Percentiles rank a stretch among this genome's conserved stretches.
These are phyloP conservation scores for Eilema depressum DNA, from an alignment of 2,888 invertebrate genomes.

Conservation along the genomic window DNA sequence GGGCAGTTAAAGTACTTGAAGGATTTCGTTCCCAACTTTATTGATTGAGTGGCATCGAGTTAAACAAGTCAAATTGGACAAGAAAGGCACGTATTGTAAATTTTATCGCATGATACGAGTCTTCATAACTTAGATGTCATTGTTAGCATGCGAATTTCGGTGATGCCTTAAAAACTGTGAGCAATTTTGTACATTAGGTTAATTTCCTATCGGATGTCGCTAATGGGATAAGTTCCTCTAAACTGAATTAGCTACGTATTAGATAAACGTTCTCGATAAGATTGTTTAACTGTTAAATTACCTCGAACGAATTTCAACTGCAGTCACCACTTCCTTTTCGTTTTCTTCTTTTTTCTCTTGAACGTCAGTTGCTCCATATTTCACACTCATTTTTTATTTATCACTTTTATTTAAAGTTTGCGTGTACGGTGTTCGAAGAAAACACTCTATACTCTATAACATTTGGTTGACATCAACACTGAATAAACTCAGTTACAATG, in stretches of 20 bases:
- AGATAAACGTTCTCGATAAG: slow-evolving; percentile 48
- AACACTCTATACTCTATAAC: slow-evolving; percentile 35
- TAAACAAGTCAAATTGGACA: slow-evolving; percentile 41
- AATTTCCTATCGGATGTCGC: slow-evolving; percentile 55
- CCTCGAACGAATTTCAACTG: slow-evolving; percentile 69
- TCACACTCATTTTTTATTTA: slow-evolving; percentile 67
- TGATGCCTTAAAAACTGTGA: slow-evolving; percentile 12
- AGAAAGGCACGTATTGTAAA: slow-evolving; percentile 29
- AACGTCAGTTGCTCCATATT: slow-evolving; percentile 76
- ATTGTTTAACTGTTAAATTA: slow-evolving; percentile 54
- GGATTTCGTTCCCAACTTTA: slow-evolving; percentile 21
- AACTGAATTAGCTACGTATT: slow-evolving; percentile 54
- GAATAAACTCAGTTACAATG: slow-evolving; percentile 38
- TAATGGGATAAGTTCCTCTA: slow-evolving; percentile 69
- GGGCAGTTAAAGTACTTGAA: slow-evolving; percentile 21
- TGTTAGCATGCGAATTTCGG: neutral
- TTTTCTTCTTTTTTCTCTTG: slow-evolving; percentile 63
- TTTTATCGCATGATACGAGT: slow-evolving; percentile 3
- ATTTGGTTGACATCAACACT: slow-evolving; percentile 34
- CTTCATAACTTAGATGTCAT: neutral
- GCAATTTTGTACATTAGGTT: slow-evolving; percentile 62
- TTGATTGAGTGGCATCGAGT: slow-evolving; percentile 16
- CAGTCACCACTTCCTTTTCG: slow-evolving; percentile 58
- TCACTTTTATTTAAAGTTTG: slow-evolving; percentile 16
- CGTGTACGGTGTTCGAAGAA: slow-evolving; percentile 31